Conservation (phyloP, 2,797 vertebrate genomes). For the Lagodon rhomboides region DNA sequence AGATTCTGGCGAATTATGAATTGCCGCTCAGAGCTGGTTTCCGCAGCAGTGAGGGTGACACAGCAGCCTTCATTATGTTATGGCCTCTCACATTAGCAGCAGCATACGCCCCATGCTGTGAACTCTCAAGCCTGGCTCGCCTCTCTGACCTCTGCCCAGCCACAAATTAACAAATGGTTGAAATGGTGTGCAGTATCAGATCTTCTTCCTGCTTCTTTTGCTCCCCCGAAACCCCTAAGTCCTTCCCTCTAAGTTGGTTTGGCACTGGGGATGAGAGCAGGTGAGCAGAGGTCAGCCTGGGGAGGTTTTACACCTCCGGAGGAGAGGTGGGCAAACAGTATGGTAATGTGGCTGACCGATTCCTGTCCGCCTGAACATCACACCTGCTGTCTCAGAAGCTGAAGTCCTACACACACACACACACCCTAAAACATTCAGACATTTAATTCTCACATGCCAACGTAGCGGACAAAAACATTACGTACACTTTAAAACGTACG, state of each 20-base stretch:
- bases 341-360: constrained; percentile 52
- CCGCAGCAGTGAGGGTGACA: constrained; percentile 47
- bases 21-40: constrained; percentile 58
- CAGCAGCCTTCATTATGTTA: constrained; percentile 61
- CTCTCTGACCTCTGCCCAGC: constrained; percentile 22
- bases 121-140: constrained; percentile 41
- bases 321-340: constrained; percentile 35
- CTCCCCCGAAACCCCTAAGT: not conserved
- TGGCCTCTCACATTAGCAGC: constrained; percentile 49
- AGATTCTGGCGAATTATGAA: constrained; percentile 56
- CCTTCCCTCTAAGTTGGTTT: constrained; percentile 19
- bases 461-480: constrained; percentile 35
- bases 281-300: constrained; percentile 30
- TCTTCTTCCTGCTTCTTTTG: not conserved
- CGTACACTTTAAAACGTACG: constrained; percentile 43
- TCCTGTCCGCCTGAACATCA: constrained; percentile 55
- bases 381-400: constrained; percentile 48
- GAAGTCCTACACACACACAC: constrained; percentile 29
- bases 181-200: constrained; percentile 12
- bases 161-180: constrained; percentile 14
- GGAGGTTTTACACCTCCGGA: constrained; percentile 55
- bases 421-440: constrained; percentile 15
- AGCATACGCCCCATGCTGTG: constrained; percentile 35
- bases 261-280: constrained; percentile 20
- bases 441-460: constrained; percentile 71